Percentiles rank a stretch among this genome's conserved stretches.
Evolutionary conservation across 2,888 invertebrate species (phyloP).

Genomic region (Heteromurus nitidus): DNA sequence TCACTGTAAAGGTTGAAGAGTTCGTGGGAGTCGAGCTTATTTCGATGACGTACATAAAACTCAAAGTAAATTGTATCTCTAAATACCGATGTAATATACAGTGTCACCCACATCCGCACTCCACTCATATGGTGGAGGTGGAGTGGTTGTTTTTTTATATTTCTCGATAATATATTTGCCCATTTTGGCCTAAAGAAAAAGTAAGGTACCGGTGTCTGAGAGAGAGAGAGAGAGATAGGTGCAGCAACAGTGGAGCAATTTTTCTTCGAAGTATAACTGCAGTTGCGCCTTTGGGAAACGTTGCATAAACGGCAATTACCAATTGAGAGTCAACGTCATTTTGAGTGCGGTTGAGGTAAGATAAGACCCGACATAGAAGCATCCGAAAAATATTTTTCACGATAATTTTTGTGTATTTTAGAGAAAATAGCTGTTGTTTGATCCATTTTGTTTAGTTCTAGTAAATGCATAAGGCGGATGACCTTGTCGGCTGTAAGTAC

Average conservation of each 20-base stretch:
- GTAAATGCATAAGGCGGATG: conserved; percentile 38
- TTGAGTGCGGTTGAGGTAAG: conserved; percentile 26
- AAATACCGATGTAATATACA: conserved; percentile 12
- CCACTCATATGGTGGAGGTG: background rate
- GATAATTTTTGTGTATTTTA: conserved; percentile 47
- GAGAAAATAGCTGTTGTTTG: conserved; percentile 53
- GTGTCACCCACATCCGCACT: conserved; percentile 18
- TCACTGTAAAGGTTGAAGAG: conserved; percentile 57
- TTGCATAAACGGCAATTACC: conserved; percentile 42
- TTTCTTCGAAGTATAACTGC: conserved; percentile 13
- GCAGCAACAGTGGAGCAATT: conserved; percentile 25
- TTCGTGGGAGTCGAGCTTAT: conserved; percentile 53
- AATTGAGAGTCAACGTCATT: conserved; percentile 9
- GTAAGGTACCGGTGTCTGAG: conserved; percentile 52
- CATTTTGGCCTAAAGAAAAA: conserved; percentile 34
- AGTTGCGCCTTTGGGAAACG: background rate
- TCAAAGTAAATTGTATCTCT: conserved; percentile 16
- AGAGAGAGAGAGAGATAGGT: too few relatives aligned
- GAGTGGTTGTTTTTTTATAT: conserved; percentile 12
- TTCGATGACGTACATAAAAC: too few relatives aligned
- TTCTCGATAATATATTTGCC: background rate
- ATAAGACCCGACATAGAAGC: conserved; percentile 3
- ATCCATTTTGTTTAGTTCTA: conserved; percentile 51
- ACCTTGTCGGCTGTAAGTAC: conserved; percentile 50
- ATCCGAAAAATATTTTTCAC: conserved; percentile 20